Conservation (phyloP, 2,113 vertebrate species). For the Urocitellus parryii region DNA sequence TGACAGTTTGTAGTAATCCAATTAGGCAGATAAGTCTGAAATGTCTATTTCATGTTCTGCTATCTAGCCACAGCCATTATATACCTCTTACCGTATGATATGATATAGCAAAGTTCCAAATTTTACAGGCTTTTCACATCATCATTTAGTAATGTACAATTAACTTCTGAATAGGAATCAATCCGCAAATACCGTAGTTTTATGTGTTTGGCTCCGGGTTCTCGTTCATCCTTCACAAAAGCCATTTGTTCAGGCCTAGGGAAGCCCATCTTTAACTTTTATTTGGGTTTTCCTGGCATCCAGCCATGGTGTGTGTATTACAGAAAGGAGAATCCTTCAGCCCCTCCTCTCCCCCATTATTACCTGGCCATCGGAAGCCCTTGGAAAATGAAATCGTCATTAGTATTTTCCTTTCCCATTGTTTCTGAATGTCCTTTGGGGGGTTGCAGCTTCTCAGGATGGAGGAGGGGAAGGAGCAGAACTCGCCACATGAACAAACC, state of each 20-base stretch:
- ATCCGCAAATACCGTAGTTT: not conserved
- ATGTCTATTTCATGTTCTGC: not conserved
- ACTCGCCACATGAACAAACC: slow-evolving; percentile 13
- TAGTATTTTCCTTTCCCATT: not conserved
- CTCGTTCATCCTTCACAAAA: not conserved
- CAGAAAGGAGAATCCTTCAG: not conserved
- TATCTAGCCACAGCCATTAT: not conserved
- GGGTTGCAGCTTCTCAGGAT: not conserved
- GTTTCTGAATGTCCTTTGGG: not conserved
- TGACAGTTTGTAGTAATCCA: not conserved
- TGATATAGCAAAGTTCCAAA: not conserved
- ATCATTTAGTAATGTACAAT: not conserved
- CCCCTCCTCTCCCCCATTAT: not conserved
- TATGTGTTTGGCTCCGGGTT: not conserved
- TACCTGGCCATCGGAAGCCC: not conserved
- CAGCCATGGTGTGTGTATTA: not conserved
- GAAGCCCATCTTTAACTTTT: not conserved
- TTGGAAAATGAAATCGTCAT: not conserved
- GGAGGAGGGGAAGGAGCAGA: not conserved
- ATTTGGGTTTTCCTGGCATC: not conserved
- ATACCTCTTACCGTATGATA: not conserved
- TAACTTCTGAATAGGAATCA: slow-evolving; percentile 8
- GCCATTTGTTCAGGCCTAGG: not conserved
- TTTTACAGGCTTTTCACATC: not conserved
- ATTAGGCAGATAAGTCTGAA: not conserved